A percentile compares a stretch with the other conserved stretches of the same genome.
Conservation (phyloP, 1,140 invertebrate species). For the Rhizoglyphus robini region DNA sequence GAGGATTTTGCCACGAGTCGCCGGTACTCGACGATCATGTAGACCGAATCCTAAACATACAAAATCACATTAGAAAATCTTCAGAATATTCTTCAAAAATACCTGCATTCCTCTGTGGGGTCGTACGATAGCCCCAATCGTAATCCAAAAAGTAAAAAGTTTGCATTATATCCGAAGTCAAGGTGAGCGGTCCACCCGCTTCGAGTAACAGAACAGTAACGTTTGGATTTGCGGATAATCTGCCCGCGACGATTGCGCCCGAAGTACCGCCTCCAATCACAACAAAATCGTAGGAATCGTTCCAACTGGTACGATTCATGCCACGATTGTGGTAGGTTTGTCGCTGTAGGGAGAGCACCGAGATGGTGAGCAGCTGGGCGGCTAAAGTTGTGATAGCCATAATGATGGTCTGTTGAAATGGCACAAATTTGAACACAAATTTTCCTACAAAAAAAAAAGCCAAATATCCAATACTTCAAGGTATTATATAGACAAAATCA, state of each 20-base stretch:
- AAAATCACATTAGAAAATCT: not conserved
- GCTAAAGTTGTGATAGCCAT: no score
- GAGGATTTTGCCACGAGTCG: constrained; percentile 24
- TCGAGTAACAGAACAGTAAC: not conserved
- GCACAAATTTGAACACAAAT: no score
- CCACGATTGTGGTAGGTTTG: not conserved
- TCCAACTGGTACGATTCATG: not conserved
- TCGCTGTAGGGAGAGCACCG: not conserved
- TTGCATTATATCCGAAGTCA: not conserved
- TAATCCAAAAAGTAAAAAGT: not conserved
- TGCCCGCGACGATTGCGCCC: not conserved
- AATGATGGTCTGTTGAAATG: no score
- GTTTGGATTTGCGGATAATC: not conserved
- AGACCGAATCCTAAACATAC: no score
- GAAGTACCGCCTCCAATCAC: not conserved
- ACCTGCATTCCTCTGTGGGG: not conserved
- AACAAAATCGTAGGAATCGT: not conserved
- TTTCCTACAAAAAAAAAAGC: no score
- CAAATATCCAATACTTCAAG: no score
- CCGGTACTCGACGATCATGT: not conserved
- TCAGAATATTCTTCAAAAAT: no score
- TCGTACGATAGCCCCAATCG: not conserved
- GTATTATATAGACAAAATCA: no score
- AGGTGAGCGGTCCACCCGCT: not conserved
- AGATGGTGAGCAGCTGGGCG: no score